Conservation (phyloP, 35 echinoderm and acorn worm genomes). For the Lytechinus pictus region DNA sequence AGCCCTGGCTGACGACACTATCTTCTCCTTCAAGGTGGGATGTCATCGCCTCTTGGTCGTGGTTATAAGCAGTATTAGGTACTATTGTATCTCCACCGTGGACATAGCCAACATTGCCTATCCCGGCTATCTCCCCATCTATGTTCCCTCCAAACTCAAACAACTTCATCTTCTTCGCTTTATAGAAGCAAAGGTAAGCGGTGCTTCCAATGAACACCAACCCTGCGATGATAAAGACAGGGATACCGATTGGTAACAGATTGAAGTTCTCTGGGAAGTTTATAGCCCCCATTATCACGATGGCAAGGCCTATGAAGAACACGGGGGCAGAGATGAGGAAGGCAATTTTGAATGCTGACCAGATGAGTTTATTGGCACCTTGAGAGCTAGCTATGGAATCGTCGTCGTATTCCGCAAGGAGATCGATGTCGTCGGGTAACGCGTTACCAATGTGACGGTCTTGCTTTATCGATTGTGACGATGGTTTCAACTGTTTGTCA, state of each 20-base stretch:
- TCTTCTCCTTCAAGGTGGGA: neutral
- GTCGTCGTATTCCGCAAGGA: constrained; percentile 21
- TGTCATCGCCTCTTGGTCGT: neutral
- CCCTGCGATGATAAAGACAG: neutral
- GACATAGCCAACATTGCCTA: neutral
- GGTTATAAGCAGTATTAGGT: neutral
- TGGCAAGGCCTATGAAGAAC: constrained; percentile 22
- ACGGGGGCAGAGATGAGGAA: constrained; percentile 31
- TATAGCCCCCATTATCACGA: neutral
- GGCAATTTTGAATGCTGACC: neutral
- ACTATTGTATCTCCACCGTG: neutral
- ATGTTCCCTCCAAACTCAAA: constrained; percentile 27
- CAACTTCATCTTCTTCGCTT: neutral
- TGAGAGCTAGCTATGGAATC: neutral
- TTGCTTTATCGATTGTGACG: neutral
- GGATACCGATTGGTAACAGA: neutral
- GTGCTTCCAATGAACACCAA: neutral
- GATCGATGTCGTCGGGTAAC: neutral
- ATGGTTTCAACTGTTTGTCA: neutral
- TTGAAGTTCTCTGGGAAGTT: constrained; percentile 1
- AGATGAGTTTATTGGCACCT: neutral
- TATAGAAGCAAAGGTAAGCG: neutral
- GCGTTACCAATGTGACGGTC: neutral
- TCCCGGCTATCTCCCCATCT: neutral
- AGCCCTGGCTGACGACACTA: neutral